Percentiles rank a stretch among this genome's conserved stretches.
phyloP scores from a whole-genome alignment of 2,113 vertebrate genomes.

The Notechis scutatus region DNA sequence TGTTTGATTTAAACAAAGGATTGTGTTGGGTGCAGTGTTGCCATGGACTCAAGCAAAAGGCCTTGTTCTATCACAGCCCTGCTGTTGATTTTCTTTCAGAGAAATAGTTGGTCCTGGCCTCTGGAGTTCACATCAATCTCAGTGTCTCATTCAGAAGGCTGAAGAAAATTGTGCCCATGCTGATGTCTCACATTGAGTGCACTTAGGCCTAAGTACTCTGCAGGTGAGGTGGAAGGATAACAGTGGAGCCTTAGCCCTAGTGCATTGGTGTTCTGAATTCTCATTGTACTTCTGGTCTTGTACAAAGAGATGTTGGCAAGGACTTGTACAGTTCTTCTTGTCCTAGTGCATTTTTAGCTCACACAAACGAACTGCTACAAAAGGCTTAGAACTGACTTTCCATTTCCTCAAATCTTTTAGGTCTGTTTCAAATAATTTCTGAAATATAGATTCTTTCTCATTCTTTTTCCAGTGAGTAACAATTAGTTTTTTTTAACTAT shows the following conservation, averaged over 20 bases:
- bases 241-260: neutral
- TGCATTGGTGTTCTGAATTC: neutral
- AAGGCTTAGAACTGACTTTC: neutral
- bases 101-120: neutral
- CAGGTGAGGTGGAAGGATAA: neutral
- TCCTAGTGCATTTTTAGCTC: neutral
- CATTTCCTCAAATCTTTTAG: neutral
- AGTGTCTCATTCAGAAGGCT: neutral
- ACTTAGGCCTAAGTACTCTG: neutral
- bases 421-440: constrained; percentile 24
- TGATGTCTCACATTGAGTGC: neutral
- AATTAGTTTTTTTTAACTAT: constrained; percentile 15
- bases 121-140: neutral
- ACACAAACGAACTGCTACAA: neutral
- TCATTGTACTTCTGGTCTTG: neutral
- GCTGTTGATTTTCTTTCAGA: neutral
- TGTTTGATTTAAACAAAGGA: neutral
- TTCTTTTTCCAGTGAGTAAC: constrained; percentile 18
- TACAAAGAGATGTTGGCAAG: neutral
- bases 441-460: constrained; percentile 20
- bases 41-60: neutral
- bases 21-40: neutral
- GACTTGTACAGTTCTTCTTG: neutral
- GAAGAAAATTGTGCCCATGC: neutral
- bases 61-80: neutral